Percentiles rank a stretch among this genome's conserved stretches.
phyloP scores from a whole-genome alignment of 2,888 invertebrate species.

The Oscheius sp. region DNA sequence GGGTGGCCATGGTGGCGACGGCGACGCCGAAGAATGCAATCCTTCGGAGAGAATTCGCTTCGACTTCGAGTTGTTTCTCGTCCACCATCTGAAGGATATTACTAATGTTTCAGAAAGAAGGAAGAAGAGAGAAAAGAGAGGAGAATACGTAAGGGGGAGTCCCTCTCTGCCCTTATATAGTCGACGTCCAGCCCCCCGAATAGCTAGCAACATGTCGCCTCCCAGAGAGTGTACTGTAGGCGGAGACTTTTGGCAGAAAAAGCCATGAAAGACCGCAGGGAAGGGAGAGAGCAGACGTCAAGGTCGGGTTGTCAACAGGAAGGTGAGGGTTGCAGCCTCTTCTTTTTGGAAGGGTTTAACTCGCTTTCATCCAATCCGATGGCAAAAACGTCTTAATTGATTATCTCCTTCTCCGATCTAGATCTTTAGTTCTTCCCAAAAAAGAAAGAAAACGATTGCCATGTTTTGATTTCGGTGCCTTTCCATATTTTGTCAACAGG shows the following conservation, averaged over 20 bases:
- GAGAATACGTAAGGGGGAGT: neutral
- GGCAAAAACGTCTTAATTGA: no score
- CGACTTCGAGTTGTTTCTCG: constrained; percentile 56
- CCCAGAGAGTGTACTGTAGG: constrained; percentile 21
- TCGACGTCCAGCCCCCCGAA: constrained; percentile 20
- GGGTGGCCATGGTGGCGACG: constrained; percentile 58
- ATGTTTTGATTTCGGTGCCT: no score
- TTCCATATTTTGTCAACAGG: no score
- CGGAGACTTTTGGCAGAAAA: constrained; percentile 1
- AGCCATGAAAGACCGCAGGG: neutral
- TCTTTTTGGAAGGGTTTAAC: no score
- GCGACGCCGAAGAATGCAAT: constrained; percentile 64
- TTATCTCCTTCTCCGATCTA: no score
- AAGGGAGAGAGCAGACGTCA: constrained; percentile 13
- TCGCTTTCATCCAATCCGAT: no score
- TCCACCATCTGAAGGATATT: constrained; percentile 26
- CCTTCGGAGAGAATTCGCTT: constrained; percentile 55
- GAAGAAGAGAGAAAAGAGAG: neutral
- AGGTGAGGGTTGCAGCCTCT: no score
- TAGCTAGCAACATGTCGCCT: constrained; percentile 31
- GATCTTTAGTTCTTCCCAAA: no score
- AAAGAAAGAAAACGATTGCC: no score
- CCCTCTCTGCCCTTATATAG: constrained; percentile 42
- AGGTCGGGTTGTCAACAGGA: constrained; percentile 9
- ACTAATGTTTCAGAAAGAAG: neutral